phyloP scores from a whole-genome alignment of 53 echinoderm and acorn worm species.

The Mesocentrotus franciscanus region DNA sequence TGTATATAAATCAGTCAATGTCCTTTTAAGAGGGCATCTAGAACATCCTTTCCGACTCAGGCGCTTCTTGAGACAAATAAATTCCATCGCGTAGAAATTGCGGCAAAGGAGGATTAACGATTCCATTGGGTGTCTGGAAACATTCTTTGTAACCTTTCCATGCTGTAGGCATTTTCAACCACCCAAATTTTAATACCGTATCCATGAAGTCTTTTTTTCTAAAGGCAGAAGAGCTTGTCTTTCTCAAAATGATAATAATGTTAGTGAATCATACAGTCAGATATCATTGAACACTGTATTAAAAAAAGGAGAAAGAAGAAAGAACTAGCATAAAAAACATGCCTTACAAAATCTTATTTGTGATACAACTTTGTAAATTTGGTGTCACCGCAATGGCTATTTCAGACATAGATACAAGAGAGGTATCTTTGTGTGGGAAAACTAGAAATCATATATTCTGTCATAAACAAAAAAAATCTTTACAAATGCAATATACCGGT shows the following conservation, averaged over 20 bases:
- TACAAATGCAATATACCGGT: no score
- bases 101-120: background rate
- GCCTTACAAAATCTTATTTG: background rate
- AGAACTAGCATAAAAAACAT: background rate
- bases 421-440: background rate
- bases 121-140: background rate
- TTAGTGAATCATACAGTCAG: no score
- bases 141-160: background rate
- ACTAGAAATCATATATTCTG: background rate
- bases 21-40: conserved; percentile 1
- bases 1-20: conserved; percentile 1
- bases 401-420: background rate
- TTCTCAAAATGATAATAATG: no score
- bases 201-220: background rate
- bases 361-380: background rate
- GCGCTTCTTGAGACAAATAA: background rate
- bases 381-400: background rate
- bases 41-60: background rate
- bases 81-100: background rate
- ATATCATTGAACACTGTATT: background rate
- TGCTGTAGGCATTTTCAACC: background rate
- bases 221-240: background rate
- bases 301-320: background rate
- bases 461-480: no score
- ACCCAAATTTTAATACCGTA: background rate